Base-by-base conservation (phyloP, 2,113 vertebrate genomes). In the Tyrannus savana region DNA sequence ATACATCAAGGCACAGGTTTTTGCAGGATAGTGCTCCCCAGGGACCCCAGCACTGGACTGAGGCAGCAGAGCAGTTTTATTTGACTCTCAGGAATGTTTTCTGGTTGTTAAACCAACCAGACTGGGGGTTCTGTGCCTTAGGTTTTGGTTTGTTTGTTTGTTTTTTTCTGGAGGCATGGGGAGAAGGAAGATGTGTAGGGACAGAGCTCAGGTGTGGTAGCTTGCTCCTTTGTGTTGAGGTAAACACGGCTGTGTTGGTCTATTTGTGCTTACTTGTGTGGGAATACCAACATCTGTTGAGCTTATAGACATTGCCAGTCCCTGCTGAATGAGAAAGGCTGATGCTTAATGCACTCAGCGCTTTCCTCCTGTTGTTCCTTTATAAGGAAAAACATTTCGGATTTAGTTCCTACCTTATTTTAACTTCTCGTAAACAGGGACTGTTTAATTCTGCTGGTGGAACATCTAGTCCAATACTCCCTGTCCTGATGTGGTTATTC, bases 311-410 rank as follows among this genome's bases (percentile, higher is more conserved):
- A 9, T 52, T 86, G 86, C 71, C 87, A 82, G 85, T 44, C 85
- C 87, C 66, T 74, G 94, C 71, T 50, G 68, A 74, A 69, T 0
- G 0, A 80, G 86, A n/a, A 33, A 27, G 27, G 78, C 87, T 78
- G 77, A 27, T 79, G 73, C 39, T 50, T 44, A 60, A 33, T 15
- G 66, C 81, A 53, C 0, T 6, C 77, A 82, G 41, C 3, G 0
- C 73, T 71, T 93, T 47, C 68, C 84, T 66, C 83, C 73, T 81
- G 56, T 14, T 41, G 6, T 92, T 96, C 42, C 93, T 97, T 96
- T 95, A 92, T 91, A 93, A 93, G 87, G 87, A 79, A 96, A 87
- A 94, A 84, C 78, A 83, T 72, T 82, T 84, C 83, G 44, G 74
- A 75, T 76, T 94, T 47, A 56, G 53, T 82, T 93, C 84, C 84